Evolutionary conservation across 2,888 invertebrate species (phyloP).

Genomic region (Toxonevra muliebris): DNA sequence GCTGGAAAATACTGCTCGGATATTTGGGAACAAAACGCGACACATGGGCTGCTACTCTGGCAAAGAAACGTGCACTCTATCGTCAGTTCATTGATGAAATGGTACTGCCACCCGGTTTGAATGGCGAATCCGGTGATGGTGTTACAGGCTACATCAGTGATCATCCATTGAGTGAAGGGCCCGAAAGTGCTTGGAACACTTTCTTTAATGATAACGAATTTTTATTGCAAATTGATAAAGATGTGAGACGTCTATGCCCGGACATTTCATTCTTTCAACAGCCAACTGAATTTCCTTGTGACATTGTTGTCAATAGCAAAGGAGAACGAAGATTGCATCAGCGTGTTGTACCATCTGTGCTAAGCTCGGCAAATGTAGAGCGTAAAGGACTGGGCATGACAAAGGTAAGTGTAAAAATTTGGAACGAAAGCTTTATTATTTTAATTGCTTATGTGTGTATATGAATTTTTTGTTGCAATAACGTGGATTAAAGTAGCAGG

Average conservation of each 20-base stretch:
- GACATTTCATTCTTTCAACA: slow-evolving; percentile 98
- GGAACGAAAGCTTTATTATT: not conserved
- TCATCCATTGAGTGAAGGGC: slow-evolving; percentile 93
- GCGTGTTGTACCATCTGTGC: slow-evolving; percentile 85
- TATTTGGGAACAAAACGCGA: slow-evolving; percentile 79
- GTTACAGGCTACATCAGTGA: slow-evolving; percentile 66
- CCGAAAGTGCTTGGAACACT: slow-evolving; percentile 93
- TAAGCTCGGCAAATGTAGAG: slow-evolving; percentile 89
- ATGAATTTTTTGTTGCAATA: slow-evolving; percentile 17
- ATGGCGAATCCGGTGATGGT: slow-evolving; percentile 50
- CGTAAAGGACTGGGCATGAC: slow-evolving; percentile 87
- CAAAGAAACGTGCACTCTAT: slow-evolving; percentile 81
- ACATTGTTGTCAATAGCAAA: slow-evolving; percentile 80
- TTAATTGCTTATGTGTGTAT: not conserved
- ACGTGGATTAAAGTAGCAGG: slow-evolving; percentile 23
- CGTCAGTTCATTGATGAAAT: slow-evolving; percentile 88
- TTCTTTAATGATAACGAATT: slow-evolving; percentile 99
- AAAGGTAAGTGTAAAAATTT: slow-evolving; percentile 71
- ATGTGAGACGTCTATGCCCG: slow-evolving; percentile 92
- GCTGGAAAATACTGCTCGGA: slow-evolving; percentile 89
- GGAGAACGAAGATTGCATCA: slow-evolving; percentile 86
- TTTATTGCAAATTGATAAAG: slow-evolving; percentile 96
- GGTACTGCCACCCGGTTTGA: slow-evolving; percentile 82
- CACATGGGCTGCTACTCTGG: slow-evolving; percentile 75
- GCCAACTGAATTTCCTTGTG: slow-evolving; percentile 90